These are phyloP conservation scores for Zaprionus gabonicus DNA, from an alignment of 1,140 invertebrate genomes.

Conservation along the genomic window DNA sequence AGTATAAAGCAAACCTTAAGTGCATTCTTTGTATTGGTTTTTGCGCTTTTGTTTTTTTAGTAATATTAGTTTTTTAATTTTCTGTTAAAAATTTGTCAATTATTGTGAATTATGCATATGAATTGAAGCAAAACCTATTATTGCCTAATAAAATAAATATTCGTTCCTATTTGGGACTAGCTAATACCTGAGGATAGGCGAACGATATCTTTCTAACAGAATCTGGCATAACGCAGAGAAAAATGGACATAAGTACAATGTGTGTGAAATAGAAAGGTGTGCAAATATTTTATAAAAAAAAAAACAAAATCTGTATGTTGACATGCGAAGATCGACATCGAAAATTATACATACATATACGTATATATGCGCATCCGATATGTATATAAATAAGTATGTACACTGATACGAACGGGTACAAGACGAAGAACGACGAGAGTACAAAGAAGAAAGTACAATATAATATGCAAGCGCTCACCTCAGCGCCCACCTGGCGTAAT, in stretches of 20 bases:
- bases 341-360: constrained; percentile 14
- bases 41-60: constrained; percentile 3
- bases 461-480: constrained; percentile 56
- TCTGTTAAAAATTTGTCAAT: constrained; percentile 10
- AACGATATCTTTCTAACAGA: not conserved
- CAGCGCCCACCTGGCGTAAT: constrained; percentile 78
- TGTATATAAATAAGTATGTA: constrained; percentile 34
- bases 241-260: constrained; percentile 25
- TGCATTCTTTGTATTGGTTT: not conserved
- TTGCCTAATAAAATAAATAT: not conserved
- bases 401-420: constrained; percentile 35
- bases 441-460: constrained; percentile 1
- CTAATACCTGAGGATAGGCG: not conserved
- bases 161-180: not conserved
- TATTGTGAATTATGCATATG: constrained; percentile 3
- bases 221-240: not conserved
- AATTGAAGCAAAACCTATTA: constrained; percentile 12
- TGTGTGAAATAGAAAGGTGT: constrained; percentile 13
- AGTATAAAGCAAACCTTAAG: not conserved
- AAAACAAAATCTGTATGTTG: constrained; percentile 15
- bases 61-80: constrained; percentile 33
- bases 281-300: constrained; percentile 16
- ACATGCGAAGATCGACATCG: constrained; percentile 34
- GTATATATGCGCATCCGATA: constrained; percentile 13
- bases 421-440: constrained; percentile 2